Evolutionary conservation across 2,797 vertebrate species (phyloP), one percentile per base, ranked within the genome.

Genomic region (Falco naumanni): DNA sequence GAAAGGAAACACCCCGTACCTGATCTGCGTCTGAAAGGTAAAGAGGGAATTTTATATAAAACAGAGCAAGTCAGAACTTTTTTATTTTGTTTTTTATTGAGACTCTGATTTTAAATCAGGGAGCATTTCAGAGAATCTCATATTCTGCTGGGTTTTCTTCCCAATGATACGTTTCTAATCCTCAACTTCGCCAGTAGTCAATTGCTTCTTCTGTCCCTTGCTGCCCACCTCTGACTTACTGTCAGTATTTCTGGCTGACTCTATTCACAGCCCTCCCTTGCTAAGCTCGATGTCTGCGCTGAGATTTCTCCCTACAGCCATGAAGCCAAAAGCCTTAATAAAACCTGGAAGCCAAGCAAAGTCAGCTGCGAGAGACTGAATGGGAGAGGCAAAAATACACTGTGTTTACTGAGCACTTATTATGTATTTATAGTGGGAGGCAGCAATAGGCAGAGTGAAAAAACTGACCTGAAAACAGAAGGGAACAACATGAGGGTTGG

Each of bases 231-330:
- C 83, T 93, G 84, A 93, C 86, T 95, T 91, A 25, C 63, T 94
- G 95, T 95, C 96, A 93, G 96, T 91, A 31, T 81, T 96, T 95
- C 93, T 97, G 90, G 81, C 89, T 91, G 75, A 84, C 92, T 96
- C 61, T 88, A 77, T 88, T 94, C 94, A 76, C 91, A 93, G 81
- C 81, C 56, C 78, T 89, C 80, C 86, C 75, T 93, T 60, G 41
- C 69, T 80, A 64, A 93, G 82, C 87, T 94, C 68, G 1, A 29
- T 2, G 20, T 82, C 85, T 79, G 89, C 1, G 0, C 84, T 93
- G 78, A 96, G 90, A 80, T 93, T 96, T 95, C 72, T 96, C 59
- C 81, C 85, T 91, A 26, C 87, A 92, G 70, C 69, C 71, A 81
- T 3, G 1, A 87, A 97, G 75, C 74, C 94, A 93, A 90, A 95